These are phyloP conservation scores for Trinectes maculatus DNA, from an alignment of 2,113 vertebrate genomes.

Conservation along the genomic window DNA sequence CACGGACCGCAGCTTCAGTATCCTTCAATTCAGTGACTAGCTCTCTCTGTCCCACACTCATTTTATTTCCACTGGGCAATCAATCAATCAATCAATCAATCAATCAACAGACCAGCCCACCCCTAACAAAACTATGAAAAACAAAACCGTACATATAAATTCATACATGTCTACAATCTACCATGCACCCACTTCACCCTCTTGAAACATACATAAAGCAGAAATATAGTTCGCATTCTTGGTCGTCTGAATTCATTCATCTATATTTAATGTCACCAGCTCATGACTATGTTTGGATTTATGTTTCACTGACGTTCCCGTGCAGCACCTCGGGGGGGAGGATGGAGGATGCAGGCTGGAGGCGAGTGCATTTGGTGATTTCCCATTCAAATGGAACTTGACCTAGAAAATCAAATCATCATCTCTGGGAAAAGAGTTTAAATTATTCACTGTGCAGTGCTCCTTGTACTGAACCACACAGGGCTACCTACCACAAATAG, in stretches of 20 bases:
- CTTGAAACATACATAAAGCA: constrained; percentile 4
- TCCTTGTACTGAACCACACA: constrained; percentile 68
- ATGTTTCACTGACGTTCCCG: constrained; percentile 19
- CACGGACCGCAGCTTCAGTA: constrained; percentile 97
- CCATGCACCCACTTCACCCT: neutral
- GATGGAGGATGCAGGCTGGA: constrained; percentile 5
- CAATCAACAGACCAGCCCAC: no score
- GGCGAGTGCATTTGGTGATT: constrained; percentile 37
- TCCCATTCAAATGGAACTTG: constrained; percentile 68
- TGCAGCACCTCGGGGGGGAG: neutral
- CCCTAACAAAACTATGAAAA: neutral
- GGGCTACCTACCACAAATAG: constrained; percentile 72
- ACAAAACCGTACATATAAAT: neutral
- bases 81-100: no score
- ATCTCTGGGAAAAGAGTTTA: constrained; percentile 73
- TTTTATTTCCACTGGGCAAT: neutral
- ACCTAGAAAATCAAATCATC: constrained; percentile 78
- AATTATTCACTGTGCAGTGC: constrained; percentile 79
- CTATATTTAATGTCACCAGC: constrained; percentile 31
- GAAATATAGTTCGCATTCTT: constrained; percentile 10
- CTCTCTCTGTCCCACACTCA: neutral
- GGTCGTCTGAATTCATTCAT: constrained; percentile 28
- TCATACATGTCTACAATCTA: neutral
- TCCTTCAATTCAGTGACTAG: constrained; percentile 76
- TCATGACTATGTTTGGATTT: constrained; percentile 13